Evolutionary conservation across 2,888 invertebrate genomes (phyloP), one percentile per base, ranked within the genome.

Genomic region (Rhyacophila evoluta): DNA sequence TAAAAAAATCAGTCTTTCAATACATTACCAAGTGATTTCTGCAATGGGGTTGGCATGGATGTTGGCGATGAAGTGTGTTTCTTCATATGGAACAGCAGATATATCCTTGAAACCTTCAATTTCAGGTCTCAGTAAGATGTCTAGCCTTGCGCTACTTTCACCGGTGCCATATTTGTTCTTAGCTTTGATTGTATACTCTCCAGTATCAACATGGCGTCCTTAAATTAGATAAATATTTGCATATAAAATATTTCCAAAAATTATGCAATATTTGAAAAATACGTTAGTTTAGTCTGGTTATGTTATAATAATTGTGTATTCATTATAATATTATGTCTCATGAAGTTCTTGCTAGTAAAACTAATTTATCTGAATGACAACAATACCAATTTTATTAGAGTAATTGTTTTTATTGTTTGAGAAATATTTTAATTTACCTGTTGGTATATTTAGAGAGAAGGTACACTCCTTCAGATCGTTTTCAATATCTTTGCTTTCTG

Each of bases 11-110:
- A n/a, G n/a, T n/a, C n/a, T n/a, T 55, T 33, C 36, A 41, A 29
- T n/a, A 33, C 81, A 86, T 86, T 74, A 90, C 97, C 98, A 98
- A 83, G 94, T 92, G 1, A 99, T 92, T 83, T 94, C 94, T 1
- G 98, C 97, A 82, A 94, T 92, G 0, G 99, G 99, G 87, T 97
- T 97, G 27, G 98, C 97, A 83, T 94, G 93, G 1, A 98, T 93
- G 55, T 94, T 91, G 37, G 95, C 95, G 83, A 94, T 92, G 85
- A 98, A 94, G 81, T 92, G 92, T 27, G 95, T 93, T 29, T 93
- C 92, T 84, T 96, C 95, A 75, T 93, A 95, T 0, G 96, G 96
- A 79, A 93, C 91, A 0, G 93, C 93, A 27, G 91, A 92, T 68
- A 94, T 89, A 85, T 96, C 95, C 83, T 92, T 92, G 70, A 96